Evolutionary conservation across 2,113 vertebrate species (phyloP).

Genomic region (Myrmecophaga tridactyla): DNA sequence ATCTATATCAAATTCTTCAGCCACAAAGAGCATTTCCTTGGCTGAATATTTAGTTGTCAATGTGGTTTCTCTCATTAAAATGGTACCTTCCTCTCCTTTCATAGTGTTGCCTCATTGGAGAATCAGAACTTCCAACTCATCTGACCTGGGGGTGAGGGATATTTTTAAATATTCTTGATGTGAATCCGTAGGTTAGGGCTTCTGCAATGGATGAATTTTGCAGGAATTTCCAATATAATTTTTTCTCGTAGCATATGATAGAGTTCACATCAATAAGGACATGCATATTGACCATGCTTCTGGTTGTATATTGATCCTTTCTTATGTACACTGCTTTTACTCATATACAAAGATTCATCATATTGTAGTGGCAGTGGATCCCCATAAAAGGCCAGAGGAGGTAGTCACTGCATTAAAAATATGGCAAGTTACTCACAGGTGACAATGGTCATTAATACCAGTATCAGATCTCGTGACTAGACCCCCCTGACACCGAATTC

Average conservation of each 20-base stretch:
- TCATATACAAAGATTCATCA: neutral
- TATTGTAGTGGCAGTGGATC: neutral
- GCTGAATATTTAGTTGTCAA: neutral
- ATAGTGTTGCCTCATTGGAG: neutral
- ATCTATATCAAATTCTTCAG: neutral
- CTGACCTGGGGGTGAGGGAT: neutral
- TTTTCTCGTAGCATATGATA: neutral
- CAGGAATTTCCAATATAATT: neutral
- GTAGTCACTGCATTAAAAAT: neutral
- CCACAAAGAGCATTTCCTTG: neutral
- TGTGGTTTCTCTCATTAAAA: neutral
- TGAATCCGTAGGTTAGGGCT: neutral
- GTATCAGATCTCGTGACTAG: neutral
- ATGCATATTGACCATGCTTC: neutral
- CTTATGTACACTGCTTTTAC: neutral
- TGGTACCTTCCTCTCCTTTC: neutral
- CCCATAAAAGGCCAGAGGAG: neutral
- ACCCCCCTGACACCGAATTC: neutral
- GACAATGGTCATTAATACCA: neutral
- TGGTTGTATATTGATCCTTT: neutral
- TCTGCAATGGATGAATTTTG: neutral
- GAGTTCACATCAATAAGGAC: neutral
- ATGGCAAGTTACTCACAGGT: neutral
- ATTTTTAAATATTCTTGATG: neutral
- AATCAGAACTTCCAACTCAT: neutral